Evolutionary conservation across 2,888 invertebrate species (phyloP).

Genomic region (Pristionchus entomophagus): DNA sequence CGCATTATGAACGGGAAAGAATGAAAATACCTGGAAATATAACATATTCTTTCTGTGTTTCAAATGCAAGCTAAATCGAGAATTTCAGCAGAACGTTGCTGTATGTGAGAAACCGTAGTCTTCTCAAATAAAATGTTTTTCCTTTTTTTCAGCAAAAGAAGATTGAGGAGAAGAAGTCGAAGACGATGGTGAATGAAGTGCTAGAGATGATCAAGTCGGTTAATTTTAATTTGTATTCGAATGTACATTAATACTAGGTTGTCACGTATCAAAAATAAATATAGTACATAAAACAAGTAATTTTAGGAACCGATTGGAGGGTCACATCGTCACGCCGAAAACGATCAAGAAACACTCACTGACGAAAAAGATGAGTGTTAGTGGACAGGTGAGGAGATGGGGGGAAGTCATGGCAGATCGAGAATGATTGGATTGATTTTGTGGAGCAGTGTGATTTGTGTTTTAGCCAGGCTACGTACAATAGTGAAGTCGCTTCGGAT

Average conservation of each 20-base stretch:
- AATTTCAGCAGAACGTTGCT: too few relatives aligned
- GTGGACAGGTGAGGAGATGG: constrained; percentile 63
- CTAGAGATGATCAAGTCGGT: background rate
- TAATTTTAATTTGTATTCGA: background rate
- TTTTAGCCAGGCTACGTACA: too few relatives aligned
- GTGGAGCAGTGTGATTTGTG: background rate
- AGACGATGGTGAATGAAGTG: constrained; percentile 2
- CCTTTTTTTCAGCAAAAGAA: background rate
- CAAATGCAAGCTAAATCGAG: too few relatives aligned
- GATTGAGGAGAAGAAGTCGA: constrained; percentile 36
- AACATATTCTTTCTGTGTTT: too few relatives aligned
- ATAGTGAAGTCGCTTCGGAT: too few relatives aligned
- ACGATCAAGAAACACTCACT: background rate
- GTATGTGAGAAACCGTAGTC: too few relatives aligned
- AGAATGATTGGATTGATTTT: background rate
- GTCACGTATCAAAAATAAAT: background rate
- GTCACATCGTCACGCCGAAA: constrained; percentile 80
- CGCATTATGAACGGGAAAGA: too few relatives aligned
- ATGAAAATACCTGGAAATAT: too few relatives aligned
- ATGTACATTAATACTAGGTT: background rate
- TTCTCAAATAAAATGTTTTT: too few relatives aligned
- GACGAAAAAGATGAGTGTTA: constrained; percentile 64
- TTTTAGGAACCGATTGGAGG: constrained; percentile 77
- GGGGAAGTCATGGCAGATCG: too few relatives aligned
- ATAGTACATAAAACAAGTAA: background rate